Evolutionary conservation across 64 coral and sea anemone genomes (phyloP), one percentile per base, ranked within the genome.

Genomic region (Pocillopora verrucosa): DNA sequence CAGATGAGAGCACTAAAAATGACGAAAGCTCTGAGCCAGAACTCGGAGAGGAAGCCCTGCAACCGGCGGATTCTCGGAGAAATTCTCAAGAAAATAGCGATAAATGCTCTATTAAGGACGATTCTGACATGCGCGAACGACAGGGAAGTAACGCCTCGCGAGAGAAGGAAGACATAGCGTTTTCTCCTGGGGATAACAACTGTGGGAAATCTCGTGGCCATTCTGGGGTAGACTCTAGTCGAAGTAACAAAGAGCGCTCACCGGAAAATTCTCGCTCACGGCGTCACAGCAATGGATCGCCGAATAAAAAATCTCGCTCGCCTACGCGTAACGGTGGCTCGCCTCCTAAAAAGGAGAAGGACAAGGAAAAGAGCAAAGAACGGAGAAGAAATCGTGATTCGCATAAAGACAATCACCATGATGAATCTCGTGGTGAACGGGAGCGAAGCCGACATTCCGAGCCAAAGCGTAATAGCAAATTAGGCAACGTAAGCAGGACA

Each of bases 21-120:
- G 93, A 94, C 69, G 95, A 98, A 72, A 95, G 90, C 64, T 95
- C 95, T 36, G 95, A 93, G 76, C 94, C 91, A 56, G 96, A 98
- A 64, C 25, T 76, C 73, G 76, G 77, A 2, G 97, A 99, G 35
- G 93, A 99, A 62, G 86, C 59, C 9, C 59, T 20, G 57, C 63
- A 59, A 1, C 15, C 79, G 10, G 17, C 57, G 62, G 83, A 79
- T 20, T 62, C 88, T 2, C 67, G 89, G 16, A 87, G 92, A 68
- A 75, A 65, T 24, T 89, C 82, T 9, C 79, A 91, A 15, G 75
- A 84, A 17, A 68, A 86, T 19, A 81, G 74, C 17, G 67, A 86
- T 36, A 93, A 95, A 86, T 83, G 90, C 41, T 75, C 62, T 22
- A 64, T 73, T 9, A 94, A 78, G 51, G 91, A 91, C 24, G 76